Base-by-base conservation (phyloP, 2,113 vertebrate species). In the Hymenochirus boettgeri region DNA sequence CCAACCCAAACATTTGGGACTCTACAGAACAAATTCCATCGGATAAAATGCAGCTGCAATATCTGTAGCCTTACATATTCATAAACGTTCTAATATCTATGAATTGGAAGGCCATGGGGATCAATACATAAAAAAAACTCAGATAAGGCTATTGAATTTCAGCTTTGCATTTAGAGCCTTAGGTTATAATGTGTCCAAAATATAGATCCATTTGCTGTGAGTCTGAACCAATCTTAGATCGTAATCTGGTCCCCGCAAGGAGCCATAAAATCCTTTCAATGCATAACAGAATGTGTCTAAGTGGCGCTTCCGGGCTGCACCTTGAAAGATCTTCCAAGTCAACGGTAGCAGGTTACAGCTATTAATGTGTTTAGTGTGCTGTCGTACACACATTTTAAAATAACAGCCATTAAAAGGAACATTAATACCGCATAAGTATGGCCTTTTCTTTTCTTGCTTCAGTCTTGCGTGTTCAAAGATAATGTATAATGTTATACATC, bases 81-180 rank as follows among this genome's bases (percentile, higher is more conserved):
- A 42, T 42, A 15, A 11, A 42, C 2, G 5, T 42, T 42, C 15
- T 42, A 42, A 42, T n/a, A 42, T 13, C 15, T n/a, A n/a, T 13
- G 15, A 17, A 42, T 42, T 42, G 39, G 17, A 6, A 3, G 3
- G 5, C 39, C 39, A 42, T 42, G 2, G 39, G 13, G 13, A n/a
- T 42, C 39, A 42, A 42, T 42, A 42, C 6, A n/a, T 42, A 42
- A 42, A 42, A 42, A 15, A 42, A 42, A 15, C 17, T 12, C 15
- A 42, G 39, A 42, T 42, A 42, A 42, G 39, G 39, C 39, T 42
- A 42, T 42, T 42, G 39, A 42, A 42, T 42, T 42, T 42, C 39
- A 42, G 39, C 39, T 42, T 17, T 17, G 15, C 39, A 15, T 42
- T 42, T 42, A 42, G 39, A 11, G 39, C 39, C 39, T 42, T n/a